Evolutionary conservation across 2,797 vertebrate genomes (phyloP), one percentile per base, ranked within the genome.

Genomic region (Parauchenoglanis punctatus): DNA sequence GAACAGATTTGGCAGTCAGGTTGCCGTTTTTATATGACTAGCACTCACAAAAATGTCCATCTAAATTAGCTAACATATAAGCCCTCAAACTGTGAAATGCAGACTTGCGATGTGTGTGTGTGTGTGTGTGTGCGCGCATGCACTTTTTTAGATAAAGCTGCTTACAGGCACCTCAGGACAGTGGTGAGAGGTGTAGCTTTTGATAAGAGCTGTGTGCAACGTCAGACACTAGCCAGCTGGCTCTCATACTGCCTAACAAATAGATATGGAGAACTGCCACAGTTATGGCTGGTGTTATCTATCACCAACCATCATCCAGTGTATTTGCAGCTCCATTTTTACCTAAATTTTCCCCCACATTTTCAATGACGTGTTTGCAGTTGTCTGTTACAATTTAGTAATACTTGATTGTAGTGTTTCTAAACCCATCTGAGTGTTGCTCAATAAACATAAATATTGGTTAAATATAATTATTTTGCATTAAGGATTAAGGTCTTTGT

Each of bases 221-320:
- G 83, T 90, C 86, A 92, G 91, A 88, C 91, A 93, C 86, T 92
- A 91, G 92, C 92, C 94, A 93, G 94, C 92, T 93, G 92, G 91
- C 90, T 92, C 91, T 93, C 91, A 93, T 91, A 85, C 59, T 85
- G 61, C 93, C 90, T 90, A 52, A 89, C 59, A 86, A 88, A 89
- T 84, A 28, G 63, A 84, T 89, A 87, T 87, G 75, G 86, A 86
- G 46, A 91, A 87, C 85, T 77, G 76, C 87, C 89, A 44, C 89
- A n/a, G 61, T 58, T 52, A 80, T 89, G 76, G 59, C 49, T 83
- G 91, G 85, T 58, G 56, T 94, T 93, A 92, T 91, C 88, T n/a
- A 85, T 44, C 68, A 89, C 90, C 86, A 87, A 77, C 83, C 13
- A 46, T 70, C 72, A 78, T 81, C 59, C 2, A 3, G 6, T 65